Evolutionary conservation across 2,113 vertebrate species (phyloP).

Genomic region (Myanophis thanlyinensis): DNA sequence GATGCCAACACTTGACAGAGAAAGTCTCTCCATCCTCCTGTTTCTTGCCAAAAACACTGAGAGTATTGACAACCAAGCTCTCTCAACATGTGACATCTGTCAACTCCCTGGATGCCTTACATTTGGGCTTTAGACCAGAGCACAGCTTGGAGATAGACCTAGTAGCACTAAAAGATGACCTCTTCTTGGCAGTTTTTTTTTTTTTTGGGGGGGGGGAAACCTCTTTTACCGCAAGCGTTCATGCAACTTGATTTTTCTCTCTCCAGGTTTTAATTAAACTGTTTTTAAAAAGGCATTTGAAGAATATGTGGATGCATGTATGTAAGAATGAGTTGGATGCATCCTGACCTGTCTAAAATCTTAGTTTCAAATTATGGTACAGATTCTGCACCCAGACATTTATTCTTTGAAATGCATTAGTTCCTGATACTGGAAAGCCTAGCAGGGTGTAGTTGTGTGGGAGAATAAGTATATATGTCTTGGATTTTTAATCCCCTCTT

Average conservation of each 20-base stretch:
- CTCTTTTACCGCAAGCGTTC: conserved; percentile 5
- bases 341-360: neutral
- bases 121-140: conserved; percentile 25
- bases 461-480: neutral
- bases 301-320: neutral
- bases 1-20: conserved; percentile 38
- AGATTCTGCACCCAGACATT: neutral
- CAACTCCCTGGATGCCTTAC: conserved; percentile 24
- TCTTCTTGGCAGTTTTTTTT: conserved; percentile 14
- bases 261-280: conserved; percentile 26
- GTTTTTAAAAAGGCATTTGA: conserved; percentile 14
- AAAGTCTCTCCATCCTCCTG: conserved; percentile 5
- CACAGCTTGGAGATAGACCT: conserved; percentile 29
- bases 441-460: neutral
- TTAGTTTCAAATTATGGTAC: neutral
- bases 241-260: conserved; percentile 24
- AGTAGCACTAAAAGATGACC: conserved; percentile 25
- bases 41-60: conserved; percentile 29
- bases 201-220: neutral
- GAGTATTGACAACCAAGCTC: conserved; percentile 16
- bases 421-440: neutral
- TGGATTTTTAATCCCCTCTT: neutral
- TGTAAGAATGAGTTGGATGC: neutral
- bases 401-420: neutral
- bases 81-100: conserved; percentile 33